A percentile compares a stretch with the other conserved stretches of the same genome.
phyloP scores from a whole-genome alignment of 2,888 invertebrate species.

The Ichneumoninae sp. region DNA sequence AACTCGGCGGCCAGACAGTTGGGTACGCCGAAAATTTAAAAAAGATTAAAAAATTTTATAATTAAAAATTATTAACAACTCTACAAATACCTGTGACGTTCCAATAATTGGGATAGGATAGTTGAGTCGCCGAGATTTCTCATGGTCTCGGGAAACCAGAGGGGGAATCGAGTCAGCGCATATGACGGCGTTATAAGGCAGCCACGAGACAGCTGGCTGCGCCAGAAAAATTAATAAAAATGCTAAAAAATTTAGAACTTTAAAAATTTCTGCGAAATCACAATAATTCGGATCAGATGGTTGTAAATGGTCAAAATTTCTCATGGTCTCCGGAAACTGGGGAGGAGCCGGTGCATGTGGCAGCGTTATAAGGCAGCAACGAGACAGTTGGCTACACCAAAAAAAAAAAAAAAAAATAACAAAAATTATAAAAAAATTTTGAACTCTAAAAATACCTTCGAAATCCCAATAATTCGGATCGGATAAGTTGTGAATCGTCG shows the following conservation, averaged over 20 bases:
- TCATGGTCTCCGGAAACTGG: background rate
- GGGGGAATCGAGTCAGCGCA: too few relatives aligned
- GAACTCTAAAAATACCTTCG: background rate
- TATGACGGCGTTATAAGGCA: too few relatives aligned
- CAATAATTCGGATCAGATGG: background rate
- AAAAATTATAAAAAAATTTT: too few relatives aligned
- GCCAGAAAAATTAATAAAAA: too few relatives aligned
- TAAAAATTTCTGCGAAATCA: background rate
- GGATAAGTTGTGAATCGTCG: background rate
- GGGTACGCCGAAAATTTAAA: background rate
- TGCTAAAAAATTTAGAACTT: too few relatives aligned
- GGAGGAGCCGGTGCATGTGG: too few relatives aligned
- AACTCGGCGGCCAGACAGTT: background rate
- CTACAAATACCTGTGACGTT: background rate
- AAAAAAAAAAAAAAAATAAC: too few relatives aligned
- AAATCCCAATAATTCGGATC: background rate
- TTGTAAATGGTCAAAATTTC: background rate
- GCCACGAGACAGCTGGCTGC: too few relatives aligned
- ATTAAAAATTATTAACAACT: background rate
- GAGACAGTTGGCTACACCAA: too few relatives aligned
- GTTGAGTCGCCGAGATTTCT: background rate
- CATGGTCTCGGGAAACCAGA: background rate
- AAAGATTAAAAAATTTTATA: background rate
- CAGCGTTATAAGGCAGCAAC: background rate
- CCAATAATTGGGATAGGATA: background rate